phyloP scores from a whole-genome alignment of 1,140 invertebrate species.

The Batillaria attramentaria region DNA sequence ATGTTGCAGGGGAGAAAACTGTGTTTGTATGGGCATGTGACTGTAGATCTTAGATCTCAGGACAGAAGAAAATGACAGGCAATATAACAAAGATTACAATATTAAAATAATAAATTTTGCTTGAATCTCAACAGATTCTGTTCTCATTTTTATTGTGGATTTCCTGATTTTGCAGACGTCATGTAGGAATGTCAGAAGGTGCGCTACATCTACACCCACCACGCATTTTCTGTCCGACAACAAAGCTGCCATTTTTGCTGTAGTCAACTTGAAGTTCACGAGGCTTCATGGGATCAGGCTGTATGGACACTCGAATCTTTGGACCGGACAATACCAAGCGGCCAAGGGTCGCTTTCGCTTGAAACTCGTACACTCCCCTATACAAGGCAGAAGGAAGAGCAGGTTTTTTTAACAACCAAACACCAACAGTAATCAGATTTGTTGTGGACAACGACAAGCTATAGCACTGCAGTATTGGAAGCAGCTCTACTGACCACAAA shows the following conservation, averaged over 20 bases:
- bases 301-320: slow-evolving; percentile 62
- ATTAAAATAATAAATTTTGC: too few relatives aligned
- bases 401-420: too few relatives aligned
- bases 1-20: too few relatives aligned
- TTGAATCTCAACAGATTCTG: not conserved
- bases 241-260: slow-evolving; percentile 55
- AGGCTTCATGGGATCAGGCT: slow-evolving; percentile 64
- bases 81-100: too few relatives aligned
- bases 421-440: too few relatives aligned
- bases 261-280: slow-evolving; percentile 61
- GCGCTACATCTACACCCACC: too few relatives aligned
- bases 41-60: too few relatives aligned
- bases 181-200: too few relatives aligned
- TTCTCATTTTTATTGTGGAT: not conserved
- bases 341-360: slow-evolving; percentile 65
- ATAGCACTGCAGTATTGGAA: too few relatives aligned
- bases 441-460: too few relatives aligned
- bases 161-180: not conserved
- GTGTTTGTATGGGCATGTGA: too few relatives aligned
- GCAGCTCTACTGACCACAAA: too few relatives aligned
- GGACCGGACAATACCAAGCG: slow-evolving; percentile 57
- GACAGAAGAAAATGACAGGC: not conserved
- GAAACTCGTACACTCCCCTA: slow-evolving; percentile 68
- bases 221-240: slow-evolving; percentile 63
- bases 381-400: slow-evolving; percentile 30